Percentiles rank a stretch among this genome's conserved stretches.
Conservation (phyloP, 1,140 invertebrate species). For the Doryteuthis pealeii region DNA sequence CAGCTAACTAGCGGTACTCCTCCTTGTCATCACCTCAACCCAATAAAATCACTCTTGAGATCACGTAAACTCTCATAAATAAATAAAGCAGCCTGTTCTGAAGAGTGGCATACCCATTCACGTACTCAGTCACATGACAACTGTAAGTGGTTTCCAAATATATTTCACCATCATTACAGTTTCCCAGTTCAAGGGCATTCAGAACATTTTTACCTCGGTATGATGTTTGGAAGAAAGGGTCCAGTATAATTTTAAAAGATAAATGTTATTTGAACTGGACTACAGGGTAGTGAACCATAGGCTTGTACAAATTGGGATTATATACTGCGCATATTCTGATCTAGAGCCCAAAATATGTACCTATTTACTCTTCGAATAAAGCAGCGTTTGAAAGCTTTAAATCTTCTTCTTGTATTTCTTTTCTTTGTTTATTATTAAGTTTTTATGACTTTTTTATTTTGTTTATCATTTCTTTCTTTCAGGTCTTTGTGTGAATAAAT, state of each 20-base stretch:
- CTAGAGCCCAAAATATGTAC: constrained; percentile 6
- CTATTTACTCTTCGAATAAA: constrained; percentile 9
- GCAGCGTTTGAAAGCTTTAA: constrained; percentile 9
- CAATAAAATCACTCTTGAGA: too few species aligned
- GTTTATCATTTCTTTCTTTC: too few species aligned
- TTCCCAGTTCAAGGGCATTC: constrained; percentile 6
- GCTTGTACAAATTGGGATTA: constrained; percentile 9
- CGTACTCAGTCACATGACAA: background rate
- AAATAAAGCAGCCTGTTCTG: too few species aligned
- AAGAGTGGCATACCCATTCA: background rate
- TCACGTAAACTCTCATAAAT: too few species aligned
- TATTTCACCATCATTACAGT: constrained; percentile 10
- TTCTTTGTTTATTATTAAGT: too few species aligned
- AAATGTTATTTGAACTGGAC: constrained; percentile 4
- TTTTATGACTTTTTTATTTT: too few species aligned
- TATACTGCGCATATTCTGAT: constrained; percentile 11
- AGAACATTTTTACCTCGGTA: constrained; percentile 6
- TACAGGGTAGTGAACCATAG: background rate
- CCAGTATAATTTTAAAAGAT: constrained; percentile 8
- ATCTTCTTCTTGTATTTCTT: too few species aligned
- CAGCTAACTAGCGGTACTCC: too few species aligned
- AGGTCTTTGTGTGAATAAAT: too few species aligned
- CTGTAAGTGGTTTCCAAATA: constrained; percentile 11
- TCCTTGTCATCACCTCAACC: too few species aligned
- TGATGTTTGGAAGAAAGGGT: background rate